Base-by-base conservation (phyloP, 2,797 vertebrate species). In the Apodemus agrarius region DNA sequence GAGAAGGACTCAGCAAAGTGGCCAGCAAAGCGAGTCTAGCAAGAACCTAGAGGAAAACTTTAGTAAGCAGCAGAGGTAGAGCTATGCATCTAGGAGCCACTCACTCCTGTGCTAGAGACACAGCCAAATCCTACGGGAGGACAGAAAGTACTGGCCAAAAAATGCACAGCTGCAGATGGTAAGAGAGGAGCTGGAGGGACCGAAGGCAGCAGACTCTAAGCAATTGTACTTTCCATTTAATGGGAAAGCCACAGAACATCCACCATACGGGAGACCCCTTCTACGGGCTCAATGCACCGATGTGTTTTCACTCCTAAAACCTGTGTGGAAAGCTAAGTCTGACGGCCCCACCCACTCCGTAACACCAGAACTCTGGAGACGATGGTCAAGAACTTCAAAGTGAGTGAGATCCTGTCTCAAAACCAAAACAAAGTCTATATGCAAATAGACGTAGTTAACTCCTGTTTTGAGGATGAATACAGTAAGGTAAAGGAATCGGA, bases 231-330 rank as follows among this genome's bases (percentile, higher is more conserved):
- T 13, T 67, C 54, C 19, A 82, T 95, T 89, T 76, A 89, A 94
- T 49, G 6, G 1, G 22, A 49, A 12, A 21, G 31, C n/a, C 31
- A 8, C 19, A n/a, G 8, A 7, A 8, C 52, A 52, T n/a, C 63
- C 52, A 46, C 43, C 14, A 65, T 5, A 26, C 2, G 14, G 9
- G 54, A n/a, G 13, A 4, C 52, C n/a, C 43, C 34, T 80, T 85
- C 82, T 61, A 72, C 69, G 8, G 57, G 31, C 43, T 31, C 17
- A 4, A 3, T 65, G 40, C 34, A 8, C 12, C 72, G 40, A 75
- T 34, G 54, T 74, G 21, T 63, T 87, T 94, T 87, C 89, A 61
- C 22, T 87, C 57, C 89, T 61, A 75, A 88, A 59, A 89, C 75
- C 5, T 46, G 3, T 69, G 29, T 78, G 40, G 6, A 63, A 95